Evolutionary conservation across 2,888 invertebrate genomes (phyloP), one percentile per base, ranked within the genome.

Genomic region (Brachypalpus laphriformis): DNA sequence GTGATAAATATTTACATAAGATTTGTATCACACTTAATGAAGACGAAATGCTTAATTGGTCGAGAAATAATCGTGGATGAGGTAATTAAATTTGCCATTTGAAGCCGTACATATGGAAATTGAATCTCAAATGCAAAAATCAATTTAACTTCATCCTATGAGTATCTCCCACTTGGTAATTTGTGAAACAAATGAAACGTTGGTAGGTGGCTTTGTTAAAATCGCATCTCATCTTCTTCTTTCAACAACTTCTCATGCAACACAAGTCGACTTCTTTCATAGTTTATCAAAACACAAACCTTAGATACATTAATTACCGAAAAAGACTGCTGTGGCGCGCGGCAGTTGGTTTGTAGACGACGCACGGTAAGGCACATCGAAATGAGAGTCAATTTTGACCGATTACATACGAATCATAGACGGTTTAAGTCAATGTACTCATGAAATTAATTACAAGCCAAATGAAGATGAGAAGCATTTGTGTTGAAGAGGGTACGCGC

Each of bases 351-450:
- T n/a, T n/a, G n/a, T n/a, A n/a, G n/a, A n/a, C n/a, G n/a, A n/a
- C 37, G 40, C n/a, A 49, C 34, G 54, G 22, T 68, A 22, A 61
- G 56, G 40, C 75, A 34, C 54, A 16, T 11, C 7, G 8, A 37
- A 18, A 61, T 47, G 70, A 57, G 70, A 57, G 14, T 57, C 57
- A 31, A 25, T 5, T 59, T 37, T 71, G 71, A 71, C 59, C 49
- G 59, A 59, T 71, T 71, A 49, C 59, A 42, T 11, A 20, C 31
- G 54, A 74, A 31, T 74, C 14, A 54, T 68, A 37, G 40, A 16
- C 18, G n/a, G 11, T 2, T n/a, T 8, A 57, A 82, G 82, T 76
- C 82, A 82, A 65, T 71, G 82, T 42, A 65, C 82, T 51, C 57
- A 25, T 49, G 28, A 57, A 51, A 47, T 70, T 70, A 57, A 56